These are phyloP conservation scores for Bacillus rossius DNA, from an alignment of 1,140 invertebrate genomes.

Conservation along the genomic window DNA sequence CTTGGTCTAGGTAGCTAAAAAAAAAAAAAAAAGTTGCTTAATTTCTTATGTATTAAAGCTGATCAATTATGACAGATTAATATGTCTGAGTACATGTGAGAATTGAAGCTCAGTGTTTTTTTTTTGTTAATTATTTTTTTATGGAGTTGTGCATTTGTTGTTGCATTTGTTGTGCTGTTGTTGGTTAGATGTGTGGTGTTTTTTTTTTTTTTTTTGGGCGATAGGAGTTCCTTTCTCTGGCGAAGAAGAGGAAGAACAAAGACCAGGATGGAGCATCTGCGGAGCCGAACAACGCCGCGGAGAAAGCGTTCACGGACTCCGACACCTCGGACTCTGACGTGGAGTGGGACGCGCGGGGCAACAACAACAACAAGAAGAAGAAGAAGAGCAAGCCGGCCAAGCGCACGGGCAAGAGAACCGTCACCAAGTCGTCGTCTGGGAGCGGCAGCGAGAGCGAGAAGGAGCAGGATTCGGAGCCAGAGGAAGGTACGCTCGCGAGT, in stretches of 20 bases:
- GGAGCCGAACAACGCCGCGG: conserved; percentile 38
- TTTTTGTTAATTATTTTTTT: no score
- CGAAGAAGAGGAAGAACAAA: conserved; percentile 75
- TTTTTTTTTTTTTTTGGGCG: no score
- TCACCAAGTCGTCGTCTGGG: conserved; percentile 42
- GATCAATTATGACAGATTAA: no score
- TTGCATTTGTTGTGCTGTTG: no score
- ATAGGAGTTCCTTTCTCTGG: conserved; percentile 80
- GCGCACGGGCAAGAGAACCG: conserved; percentile 42
- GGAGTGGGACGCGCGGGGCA: conserved; percentile 58
- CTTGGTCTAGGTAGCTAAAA: no score
- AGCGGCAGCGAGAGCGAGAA: conserved; percentile 48
- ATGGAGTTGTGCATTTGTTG: no score
- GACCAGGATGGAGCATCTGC: conserved; percentile 30
- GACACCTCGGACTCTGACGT: conserved; percentile 68
- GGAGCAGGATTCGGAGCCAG: conserved; percentile 58
- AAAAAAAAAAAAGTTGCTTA: no score
- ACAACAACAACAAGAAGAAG: conserved; percentile 53
- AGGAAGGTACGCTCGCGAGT: conserved; percentile 59
- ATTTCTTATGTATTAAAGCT: no score
- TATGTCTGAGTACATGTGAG: no score
- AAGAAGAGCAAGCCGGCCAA: conserved; percentile 53
- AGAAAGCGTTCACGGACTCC: conserved; percentile 45
- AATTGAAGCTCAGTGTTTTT: no score
- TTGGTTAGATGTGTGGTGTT: no score